Evolutionary conservation across 1,140 invertebrate species (phyloP).

Genomic region (Trinorchestia longiramus): DNA sequence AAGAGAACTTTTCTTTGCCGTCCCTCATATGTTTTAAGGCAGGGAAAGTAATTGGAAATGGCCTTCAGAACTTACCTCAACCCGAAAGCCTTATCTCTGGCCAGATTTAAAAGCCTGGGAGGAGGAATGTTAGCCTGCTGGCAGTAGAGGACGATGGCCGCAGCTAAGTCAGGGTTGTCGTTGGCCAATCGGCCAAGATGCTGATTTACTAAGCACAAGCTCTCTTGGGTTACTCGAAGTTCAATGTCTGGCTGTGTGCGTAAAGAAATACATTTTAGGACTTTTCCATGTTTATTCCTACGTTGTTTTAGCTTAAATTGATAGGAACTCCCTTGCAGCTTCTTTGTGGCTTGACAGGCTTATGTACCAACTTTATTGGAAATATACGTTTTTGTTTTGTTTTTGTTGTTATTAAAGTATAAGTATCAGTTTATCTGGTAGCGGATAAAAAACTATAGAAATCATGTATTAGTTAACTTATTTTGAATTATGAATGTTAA

Average conservation of each 20-base stretch:
- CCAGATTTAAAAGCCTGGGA: neutral
- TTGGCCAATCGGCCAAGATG: neutral
- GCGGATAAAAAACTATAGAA: no score
- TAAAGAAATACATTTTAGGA: no score
- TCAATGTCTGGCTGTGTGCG: constrained; percentile 11
- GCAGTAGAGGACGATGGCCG: constrained; percentile 47
- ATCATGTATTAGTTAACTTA: no score
- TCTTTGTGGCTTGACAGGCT: no score
- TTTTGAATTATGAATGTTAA: no score
- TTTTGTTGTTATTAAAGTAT: no score
- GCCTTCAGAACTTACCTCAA: constrained; percentile 18
- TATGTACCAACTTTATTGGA: no score
- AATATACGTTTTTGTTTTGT: no score
- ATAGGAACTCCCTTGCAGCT: no score
- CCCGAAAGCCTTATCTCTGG: constrained; percentile 28
- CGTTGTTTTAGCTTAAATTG: no score
- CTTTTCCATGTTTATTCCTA: no score
- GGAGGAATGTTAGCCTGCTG: constrained; percentile 56
- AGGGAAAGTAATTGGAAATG: neutral
- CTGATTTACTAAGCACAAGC: constrained; percentile 19
- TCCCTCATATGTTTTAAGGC: neutral
- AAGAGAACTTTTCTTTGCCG: neutral
- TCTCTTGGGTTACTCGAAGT: constrained; percentile 35
- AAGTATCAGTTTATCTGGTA: no score
- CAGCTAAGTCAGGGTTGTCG: constrained; percentile 6